Evolutionary conservation across 2,797 vertebrate species (phyloP).

Genomic region (Sibirionetta formosa): DNA sequence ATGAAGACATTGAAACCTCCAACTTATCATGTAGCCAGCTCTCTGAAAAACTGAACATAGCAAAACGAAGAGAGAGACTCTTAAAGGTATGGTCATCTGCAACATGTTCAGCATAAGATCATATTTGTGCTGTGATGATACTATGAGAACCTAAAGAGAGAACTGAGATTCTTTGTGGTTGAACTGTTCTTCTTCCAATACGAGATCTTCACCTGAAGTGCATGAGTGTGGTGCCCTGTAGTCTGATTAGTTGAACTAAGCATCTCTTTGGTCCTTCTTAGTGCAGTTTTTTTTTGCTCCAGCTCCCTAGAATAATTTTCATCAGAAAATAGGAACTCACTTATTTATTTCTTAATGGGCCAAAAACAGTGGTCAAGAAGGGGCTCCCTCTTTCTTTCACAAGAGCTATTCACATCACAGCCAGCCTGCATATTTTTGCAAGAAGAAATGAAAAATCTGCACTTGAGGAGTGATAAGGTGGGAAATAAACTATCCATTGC

Average conservation of each 20-base stretch:
- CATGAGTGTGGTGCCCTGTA: neutral
- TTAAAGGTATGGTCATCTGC: constrained; percentile 79
- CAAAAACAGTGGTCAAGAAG: neutral
- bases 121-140: constrained; percentile 14
- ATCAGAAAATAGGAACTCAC: neutral
- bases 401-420: neutral
- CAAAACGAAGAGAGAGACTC: constrained; percentile 85
- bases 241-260: neutral
- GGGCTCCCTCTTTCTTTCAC: neutral
- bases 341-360: constrained; percentile 21
- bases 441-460: neutral
- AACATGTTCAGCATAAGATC: neutral
- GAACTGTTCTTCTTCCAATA: neutral
- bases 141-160: neutral
- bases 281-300: neutral
- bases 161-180: constrained; percentile 1
- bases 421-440: neutral
- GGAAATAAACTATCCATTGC: neutral
- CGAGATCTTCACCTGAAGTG: neutral
- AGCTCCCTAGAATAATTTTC: neutral
- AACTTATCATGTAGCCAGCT: constrained; percentile 85
- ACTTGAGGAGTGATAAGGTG: neutral
- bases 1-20: constrained; percentile 77
- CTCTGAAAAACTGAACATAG: constrained; percentile 83
- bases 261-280: neutral